These are phyloP conservation scores for Lethenteron reissneri DNA, from an alignment of 2,113 vertebrate species.

Conservation along the genomic window DNA sequence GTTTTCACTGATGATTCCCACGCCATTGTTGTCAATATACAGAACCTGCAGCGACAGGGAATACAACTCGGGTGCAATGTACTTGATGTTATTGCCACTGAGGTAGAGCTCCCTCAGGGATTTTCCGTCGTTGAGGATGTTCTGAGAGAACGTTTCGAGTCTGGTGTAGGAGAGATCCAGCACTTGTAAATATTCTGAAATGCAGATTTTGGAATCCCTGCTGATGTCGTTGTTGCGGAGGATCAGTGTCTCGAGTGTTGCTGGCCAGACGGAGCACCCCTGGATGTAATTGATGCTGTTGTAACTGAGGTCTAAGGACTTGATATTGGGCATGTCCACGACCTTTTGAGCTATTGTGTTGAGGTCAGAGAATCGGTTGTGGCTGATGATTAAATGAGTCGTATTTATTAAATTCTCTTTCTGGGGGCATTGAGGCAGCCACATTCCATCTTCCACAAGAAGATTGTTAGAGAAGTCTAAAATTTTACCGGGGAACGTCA, in stretches of 20 bases:
- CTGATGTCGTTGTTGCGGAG: background rate
- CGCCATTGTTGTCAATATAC: background rate
- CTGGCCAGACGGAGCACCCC: background rate
- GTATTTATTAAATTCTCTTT: background rate
- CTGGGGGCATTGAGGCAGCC: too few relatives aligned
- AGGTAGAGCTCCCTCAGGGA: conserved; percentile 2
- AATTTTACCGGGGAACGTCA: too few relatives aligned
- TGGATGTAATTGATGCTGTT: background rate
- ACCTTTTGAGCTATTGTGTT: background rate
- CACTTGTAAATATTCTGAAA: background rate
- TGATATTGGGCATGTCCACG: background rate
- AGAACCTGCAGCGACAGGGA: background rate
- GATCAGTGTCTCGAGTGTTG: background rate
- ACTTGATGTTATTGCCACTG: conserved; percentile 4
- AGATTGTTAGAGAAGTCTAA: too few relatives aligned
- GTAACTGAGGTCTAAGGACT: conserved; percentile 2
- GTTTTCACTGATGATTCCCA: background rate
- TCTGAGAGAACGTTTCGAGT: background rate
- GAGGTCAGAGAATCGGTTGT: conserved; percentile 1
- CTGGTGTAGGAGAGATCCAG: background rate
- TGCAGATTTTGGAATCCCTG: background rate
- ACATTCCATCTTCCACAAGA: too few relatives aligned
- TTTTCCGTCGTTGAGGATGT: background rate
- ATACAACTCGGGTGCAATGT: background rate
- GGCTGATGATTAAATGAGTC: conserved; percentile 1